Base-by-base conservation (phyloP, 2,113 vertebrate species). In the Megaceryle torquata region DNA sequence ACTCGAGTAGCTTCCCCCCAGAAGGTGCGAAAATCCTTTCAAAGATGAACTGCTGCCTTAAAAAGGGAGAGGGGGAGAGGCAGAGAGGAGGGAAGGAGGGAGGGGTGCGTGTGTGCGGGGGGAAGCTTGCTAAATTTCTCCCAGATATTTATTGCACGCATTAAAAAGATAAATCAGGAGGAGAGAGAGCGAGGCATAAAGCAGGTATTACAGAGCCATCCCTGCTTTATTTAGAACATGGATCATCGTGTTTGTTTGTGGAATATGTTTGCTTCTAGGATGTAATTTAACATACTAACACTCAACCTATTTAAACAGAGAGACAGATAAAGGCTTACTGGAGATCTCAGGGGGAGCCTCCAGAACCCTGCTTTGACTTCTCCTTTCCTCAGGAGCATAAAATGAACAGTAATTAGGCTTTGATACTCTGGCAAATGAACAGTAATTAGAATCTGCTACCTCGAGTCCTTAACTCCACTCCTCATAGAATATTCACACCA, bases 401-500 rank as follows among this genome's bases (percentile, higher is more conserved):
- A 99, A 98, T 99, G 99, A 99, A 99, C 99, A 99, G 99, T 99
- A 99, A 99, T 99, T 99, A 99, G 99, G 98, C 99, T 99, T 99
- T 99, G 99, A 99, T 99, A 99, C 99, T 99, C 99, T 99, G 99
- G 99, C 99, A 99, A 99, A 99, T 99, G 99, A 99, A 99, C 99
- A 99, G 99, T 99, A 99, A 99, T 99, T 99, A 99, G 98, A 99
- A 98, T 98, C 99, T 98, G 99, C 98, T 98, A 98, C 99, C 98
- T 98, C 98, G 98, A 98, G 98, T 99, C 98, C 98, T 99, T 98
- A 98, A 98, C 98, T 98, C 98, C 98, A 98, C 98, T 97, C 98
- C 98, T 99, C 99, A 99, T 99, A 99, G 98, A 99, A 99, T 99
- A 99, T 99, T 99, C 99, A 98, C 99, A 98, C 98, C 98, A 98